Conservation (phyloP, 2,113 vertebrate species). For the Mellivora capensis region DNA sequence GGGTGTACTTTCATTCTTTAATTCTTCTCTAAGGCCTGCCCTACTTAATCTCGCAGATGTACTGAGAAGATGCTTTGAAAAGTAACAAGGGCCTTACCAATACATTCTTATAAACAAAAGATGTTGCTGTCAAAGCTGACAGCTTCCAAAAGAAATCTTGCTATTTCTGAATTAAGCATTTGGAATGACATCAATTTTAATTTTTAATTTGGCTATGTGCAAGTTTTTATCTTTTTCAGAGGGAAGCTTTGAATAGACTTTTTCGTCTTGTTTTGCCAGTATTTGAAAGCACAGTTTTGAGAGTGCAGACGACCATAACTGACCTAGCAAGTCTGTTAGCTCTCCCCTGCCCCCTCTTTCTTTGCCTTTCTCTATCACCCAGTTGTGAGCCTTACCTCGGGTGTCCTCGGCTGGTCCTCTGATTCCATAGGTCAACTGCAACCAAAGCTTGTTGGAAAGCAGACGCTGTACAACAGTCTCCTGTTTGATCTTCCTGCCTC, state of each 20-base stretch:
- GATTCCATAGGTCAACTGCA: not conserved
- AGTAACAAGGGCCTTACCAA: not conserved
- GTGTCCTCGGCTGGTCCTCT: not conserved
- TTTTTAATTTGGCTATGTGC: slow-evolving; percentile 42
- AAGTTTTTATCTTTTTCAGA: slow-evolving; percentile 50
- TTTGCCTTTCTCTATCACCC: not conserved
- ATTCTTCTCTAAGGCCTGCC: slow-evolving; percentile 1
- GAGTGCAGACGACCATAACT: not conserved
- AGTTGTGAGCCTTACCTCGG: not conserved
- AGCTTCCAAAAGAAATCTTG: slow-evolving; percentile 38
- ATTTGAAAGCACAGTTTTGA: slow-evolving; percentile 11
- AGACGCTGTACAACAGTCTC: not conserved
- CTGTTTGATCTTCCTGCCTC: not conserved
- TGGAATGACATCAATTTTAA: slow-evolving; percentile 41
- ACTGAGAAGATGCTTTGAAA: slow-evolving; percentile 33
- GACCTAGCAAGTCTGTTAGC: not conserved
- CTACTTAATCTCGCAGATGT: slow-evolving; percentile 31
- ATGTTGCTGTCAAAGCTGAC: slow-evolving; percentile 47
- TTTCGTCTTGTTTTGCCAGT: not conserved
- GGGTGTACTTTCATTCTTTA: not conserved
- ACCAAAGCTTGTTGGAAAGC: not conserved
- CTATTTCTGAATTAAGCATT: slow-evolving; percentile 66
- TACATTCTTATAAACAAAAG: slow-evolving; percentile 58
- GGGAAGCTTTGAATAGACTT: slow-evolving; percentile 21
- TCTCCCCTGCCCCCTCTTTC: not conserved